A percentile compares a stretch with the other conserved stretches of the same genome.
These are phyloP conservation scores for Oncorhynchus clarkii DNA, from an alignment of 2,113 vertebrate species.

Conservation along the genomic window DNA sequence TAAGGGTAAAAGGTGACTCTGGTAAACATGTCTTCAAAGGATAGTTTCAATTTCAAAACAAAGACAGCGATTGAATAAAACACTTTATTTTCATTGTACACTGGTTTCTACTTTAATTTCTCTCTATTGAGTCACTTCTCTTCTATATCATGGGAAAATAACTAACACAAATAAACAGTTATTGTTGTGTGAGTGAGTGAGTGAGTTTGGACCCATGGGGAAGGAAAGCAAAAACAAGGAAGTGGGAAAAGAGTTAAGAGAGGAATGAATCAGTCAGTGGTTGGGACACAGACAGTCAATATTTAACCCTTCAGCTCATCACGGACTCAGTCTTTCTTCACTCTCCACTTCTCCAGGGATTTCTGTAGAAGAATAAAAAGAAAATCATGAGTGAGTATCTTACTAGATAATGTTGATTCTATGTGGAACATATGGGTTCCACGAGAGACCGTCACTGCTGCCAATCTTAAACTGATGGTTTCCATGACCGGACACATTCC, in stretches of 20 bases:
- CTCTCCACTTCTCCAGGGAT: slow-evolving; percentile 3
- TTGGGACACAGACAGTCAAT: neutral
- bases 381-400: too few relatives aligned
- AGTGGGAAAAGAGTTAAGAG: neutral
- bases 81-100: neutral
- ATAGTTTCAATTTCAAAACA: neutral
- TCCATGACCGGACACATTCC: too few relatives aligned
- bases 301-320: neutral
- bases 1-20: too few relatives aligned
- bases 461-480: too few relatives aligned
- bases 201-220: neutral
- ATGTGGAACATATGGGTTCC: too few relatives aligned
- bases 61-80: neutral
- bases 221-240: neutral
- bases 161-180: neutral
- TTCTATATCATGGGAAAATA: neutral
- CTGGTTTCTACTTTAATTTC: neutral
- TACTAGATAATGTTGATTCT: too few relatives aligned
- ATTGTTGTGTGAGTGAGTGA: neutral
- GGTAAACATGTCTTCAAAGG: neutral
- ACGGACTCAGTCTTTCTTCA: neutral
- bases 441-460: too few relatives aligned
- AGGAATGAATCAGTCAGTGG: neutral
- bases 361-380: neutral
- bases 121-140: neutral